Conservation (phyloP, 2,888 invertebrate species). For the Tetramorium bicarinatum region DNA sequence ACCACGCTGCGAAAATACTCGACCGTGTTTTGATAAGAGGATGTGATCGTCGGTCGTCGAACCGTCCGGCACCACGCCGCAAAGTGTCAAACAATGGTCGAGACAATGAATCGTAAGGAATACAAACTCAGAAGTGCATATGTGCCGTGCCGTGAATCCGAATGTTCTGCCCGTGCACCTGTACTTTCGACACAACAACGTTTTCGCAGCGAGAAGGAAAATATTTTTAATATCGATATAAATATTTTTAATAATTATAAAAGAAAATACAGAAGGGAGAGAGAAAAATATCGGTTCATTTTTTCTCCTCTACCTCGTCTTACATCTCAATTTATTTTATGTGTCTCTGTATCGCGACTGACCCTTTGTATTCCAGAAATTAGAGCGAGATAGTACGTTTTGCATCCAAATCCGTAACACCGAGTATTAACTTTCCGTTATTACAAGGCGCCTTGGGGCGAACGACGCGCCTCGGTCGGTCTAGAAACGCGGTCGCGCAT, state of each 20-base stretch:
- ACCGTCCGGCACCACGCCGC: slow-evolving; percentile 51
- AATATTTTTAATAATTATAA: neutral
- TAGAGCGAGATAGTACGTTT: neutral
- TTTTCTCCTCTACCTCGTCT: neutral
- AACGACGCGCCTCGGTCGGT: slow-evolving; percentile 16
- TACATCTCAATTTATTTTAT: neutral
- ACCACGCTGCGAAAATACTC: slow-evolving; percentile 70
- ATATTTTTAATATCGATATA: neutral
- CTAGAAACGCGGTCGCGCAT: slow-evolving; percentile 41
- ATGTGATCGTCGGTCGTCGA: slow-evolving; percentile 67
- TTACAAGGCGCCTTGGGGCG: neutral
- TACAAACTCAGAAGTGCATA: slow-evolving; percentile 1
- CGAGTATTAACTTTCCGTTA: slow-evolving; percentile 20
- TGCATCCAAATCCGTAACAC: neutral
- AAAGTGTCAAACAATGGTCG: slow-evolving; percentile 61
- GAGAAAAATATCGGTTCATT: neutral
- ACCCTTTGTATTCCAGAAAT: neutral
- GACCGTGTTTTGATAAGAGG: slow-evolving; percentile 73
- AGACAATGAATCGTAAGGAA: slow-evolving; percentile 25
- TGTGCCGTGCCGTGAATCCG: neutral
- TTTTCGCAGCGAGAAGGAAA: neutral
- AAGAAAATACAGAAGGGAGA: neutral
- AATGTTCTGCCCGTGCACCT: neutral
- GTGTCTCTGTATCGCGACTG: neutral
- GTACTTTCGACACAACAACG: neutral